phyloP scores from a whole-genome alignment of 2,888 invertebrate species.

The Malthinus flaveolus region DNA sequence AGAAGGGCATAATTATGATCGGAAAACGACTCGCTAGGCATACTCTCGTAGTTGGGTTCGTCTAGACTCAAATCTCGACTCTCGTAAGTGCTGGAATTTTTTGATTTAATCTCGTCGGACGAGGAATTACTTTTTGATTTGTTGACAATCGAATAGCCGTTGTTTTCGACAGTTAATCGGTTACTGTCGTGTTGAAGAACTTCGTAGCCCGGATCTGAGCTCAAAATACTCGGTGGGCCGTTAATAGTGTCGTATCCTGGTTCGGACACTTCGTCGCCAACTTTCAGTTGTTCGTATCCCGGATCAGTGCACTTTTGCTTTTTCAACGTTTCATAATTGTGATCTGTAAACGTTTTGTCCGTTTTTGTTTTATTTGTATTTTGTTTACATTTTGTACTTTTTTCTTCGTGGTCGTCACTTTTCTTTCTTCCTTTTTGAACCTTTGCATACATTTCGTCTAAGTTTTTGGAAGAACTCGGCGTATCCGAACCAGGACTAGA shows the following conservation, averaged over 20 bases:
- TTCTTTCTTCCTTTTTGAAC: slow-evolving; percentile 66
- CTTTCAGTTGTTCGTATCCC: slow-evolving; percentile 47
- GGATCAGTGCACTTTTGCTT: slow-evolving; percentile 47
- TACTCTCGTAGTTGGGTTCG: slow-evolving; percentile 79
- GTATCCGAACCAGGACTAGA: slow-evolving; percentile 32
- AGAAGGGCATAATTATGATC: slow-evolving; percentile 65
- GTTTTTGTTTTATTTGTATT: background rate
- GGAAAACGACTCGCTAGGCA: slow-evolving; percentile 57
- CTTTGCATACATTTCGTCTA: slow-evolving; percentile 92
- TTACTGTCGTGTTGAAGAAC: slow-evolving; percentile 58
- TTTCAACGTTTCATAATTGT: slow-evolving; percentile 66
- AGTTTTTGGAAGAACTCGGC: slow-evolving; percentile 56
- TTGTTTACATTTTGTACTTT: slow-evolving; percentile 1
- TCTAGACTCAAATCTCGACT: slow-evolving; percentile 50
- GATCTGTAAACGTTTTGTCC: slow-evolving; percentile 45
- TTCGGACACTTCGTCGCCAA: slow-evolving; percentile 37
- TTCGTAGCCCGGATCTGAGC: slow-evolving; percentile 73
- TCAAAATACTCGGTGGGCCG: slow-evolving; percentile 63
- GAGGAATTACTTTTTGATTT: slow-evolving; percentile 23
- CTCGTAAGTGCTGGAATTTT: slow-evolving; percentile 60
- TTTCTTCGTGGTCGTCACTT: slow-evolving; percentile 19
- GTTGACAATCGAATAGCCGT: slow-evolving; percentile 37
- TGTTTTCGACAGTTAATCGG: slow-evolving; percentile 9
- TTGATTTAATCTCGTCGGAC: slow-evolving; percentile 50
- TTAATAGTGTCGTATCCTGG: slow-evolving; percentile 54